Evolutionary conservation across 2,797 vertebrate species (phyloP).

Genomic region (Sebastes hubbsi): DNA sequence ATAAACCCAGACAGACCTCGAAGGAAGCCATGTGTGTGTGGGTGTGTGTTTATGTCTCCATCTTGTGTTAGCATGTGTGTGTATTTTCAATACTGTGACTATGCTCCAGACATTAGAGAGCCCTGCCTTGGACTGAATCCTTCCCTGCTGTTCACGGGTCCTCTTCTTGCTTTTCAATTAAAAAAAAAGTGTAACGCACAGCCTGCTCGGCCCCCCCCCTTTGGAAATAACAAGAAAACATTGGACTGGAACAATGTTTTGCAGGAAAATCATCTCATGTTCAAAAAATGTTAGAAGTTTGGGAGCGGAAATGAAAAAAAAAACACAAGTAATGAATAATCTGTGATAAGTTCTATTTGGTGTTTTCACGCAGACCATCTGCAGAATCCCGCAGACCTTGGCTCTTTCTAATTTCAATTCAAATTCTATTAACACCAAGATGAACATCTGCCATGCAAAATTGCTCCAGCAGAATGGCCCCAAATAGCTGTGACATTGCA

Average conservation of each 20-base stretch:
- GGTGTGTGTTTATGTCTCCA: conserved; percentile 57
- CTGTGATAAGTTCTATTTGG: neutral
- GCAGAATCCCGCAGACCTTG: neutral
- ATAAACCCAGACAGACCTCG: conserved; percentile 3
- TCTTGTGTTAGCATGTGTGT: conserved; percentile 43
- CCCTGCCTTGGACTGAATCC: neutral
- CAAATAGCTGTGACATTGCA: conserved; percentile 1
- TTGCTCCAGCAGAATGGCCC: neutral
- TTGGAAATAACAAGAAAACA: neutral
- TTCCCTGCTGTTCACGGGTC: neutral
- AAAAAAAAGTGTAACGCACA: neutral
- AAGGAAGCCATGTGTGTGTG: conserved; percentile 23
- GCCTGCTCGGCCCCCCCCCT: neutral
- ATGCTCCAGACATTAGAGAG: neutral
- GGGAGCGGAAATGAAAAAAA: neutral
- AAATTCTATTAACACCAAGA: neutral
- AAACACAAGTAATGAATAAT: neutral
- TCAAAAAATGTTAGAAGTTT: neutral
- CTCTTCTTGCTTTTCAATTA: neutral
- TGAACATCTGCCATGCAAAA: conserved; percentile 25
- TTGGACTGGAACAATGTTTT: neutral
- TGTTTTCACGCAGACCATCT: neutral
- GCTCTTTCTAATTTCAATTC: neutral
- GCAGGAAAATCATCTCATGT: neutral
- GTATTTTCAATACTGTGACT: conserved; percentile 2